Evolutionary conservation across 2,113 vertebrate genomes (phyloP).

Genomic region (Nettapus auritus): DNA sequence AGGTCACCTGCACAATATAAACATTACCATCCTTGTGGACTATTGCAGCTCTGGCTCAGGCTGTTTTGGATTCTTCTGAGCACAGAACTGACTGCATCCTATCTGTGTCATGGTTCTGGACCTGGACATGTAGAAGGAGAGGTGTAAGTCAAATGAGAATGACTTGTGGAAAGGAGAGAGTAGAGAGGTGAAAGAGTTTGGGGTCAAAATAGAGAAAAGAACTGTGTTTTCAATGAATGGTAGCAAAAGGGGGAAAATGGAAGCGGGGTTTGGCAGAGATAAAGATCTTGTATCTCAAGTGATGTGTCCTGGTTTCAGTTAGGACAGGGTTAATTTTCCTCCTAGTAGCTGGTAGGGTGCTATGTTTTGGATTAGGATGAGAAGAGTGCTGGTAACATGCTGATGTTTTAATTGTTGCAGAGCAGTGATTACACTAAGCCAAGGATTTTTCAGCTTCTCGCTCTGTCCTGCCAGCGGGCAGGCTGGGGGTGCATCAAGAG

Average conservation of each 20-base stretch:
- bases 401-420: too few species aligned
- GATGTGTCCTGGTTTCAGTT: too few species aligned
- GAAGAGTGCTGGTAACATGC: too few species aligned
- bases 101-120: background rate
- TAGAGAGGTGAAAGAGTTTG: background rate
- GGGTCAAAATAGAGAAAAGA: background rate
- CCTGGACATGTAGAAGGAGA: background rate
- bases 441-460: too few species aligned
- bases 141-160: background rate
- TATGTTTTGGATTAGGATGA: too few species aligned
- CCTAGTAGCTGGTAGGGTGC: too few species aligned
- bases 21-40: background rate
- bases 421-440: too few species aligned
- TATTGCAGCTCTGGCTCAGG: background rate
- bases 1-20: background rate
- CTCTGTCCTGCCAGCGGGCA: too few species aligned
- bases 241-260: background rate
- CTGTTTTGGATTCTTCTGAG: background rate
- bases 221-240: background rate
- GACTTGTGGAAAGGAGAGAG: background rate
- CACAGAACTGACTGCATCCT: background rate
- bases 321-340: too few species aligned
- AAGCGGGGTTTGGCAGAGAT: background rate
- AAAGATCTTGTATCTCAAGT: background rate
- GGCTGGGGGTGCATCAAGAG: too few species aligned